Conservation (phyloP, 1,140 invertebrate genomes). For the Planococcus citri region DNA sequence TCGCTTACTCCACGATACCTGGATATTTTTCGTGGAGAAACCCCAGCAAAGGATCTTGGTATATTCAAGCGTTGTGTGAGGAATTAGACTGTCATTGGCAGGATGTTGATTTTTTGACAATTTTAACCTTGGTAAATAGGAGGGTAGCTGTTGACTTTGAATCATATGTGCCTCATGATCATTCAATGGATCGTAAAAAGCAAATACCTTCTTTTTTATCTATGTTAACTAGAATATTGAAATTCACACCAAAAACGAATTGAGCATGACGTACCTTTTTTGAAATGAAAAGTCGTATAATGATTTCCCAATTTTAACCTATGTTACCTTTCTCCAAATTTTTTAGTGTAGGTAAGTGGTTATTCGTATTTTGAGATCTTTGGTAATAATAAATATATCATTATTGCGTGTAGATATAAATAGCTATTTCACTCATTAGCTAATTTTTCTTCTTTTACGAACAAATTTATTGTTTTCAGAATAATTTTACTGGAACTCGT, state of each 20-base stretch:
- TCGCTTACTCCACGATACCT: slow-evolving; percentile 86
- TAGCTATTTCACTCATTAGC: no score
- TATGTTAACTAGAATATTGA: slow-evolving; percentile 74
- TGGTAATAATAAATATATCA: no score
- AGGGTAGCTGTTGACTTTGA: slow-evolving; percentile 79
- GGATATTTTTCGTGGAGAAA: slow-evolving; percentile 94
- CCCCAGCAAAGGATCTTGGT: slow-evolving; percentile 81
- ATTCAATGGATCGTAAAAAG: slow-evolving; percentile 80
- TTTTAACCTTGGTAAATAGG: slow-evolving; percentile 79
- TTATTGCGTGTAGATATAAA: no score
- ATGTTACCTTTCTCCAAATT: no score
- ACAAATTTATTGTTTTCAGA: no score
- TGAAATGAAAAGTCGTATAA: no score
- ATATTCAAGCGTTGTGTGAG: slow-evolving; percentile 78
- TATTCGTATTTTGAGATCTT: no score
- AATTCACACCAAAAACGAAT: slow-evolving; percentile 39
- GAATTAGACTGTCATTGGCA: slow-evolving; percentile 60
- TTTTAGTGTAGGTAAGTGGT: no score
- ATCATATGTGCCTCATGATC: slow-evolving; percentile 71
- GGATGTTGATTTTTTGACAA: slow-evolving; percentile 64
- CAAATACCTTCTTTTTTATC: slow-evolving; percentile 89
- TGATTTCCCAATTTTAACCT: no score
- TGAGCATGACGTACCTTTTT: not conserved
- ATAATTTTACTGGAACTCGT: no score
- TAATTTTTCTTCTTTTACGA: no score